A percentile compares a stretch with the other conserved stretches of the same genome.
Evolutionary conservation across 30 jellyfish, hydroid and myxozoan genomes (phyloP).

Genomic region (Turritopsis dohrnii): DNA sequence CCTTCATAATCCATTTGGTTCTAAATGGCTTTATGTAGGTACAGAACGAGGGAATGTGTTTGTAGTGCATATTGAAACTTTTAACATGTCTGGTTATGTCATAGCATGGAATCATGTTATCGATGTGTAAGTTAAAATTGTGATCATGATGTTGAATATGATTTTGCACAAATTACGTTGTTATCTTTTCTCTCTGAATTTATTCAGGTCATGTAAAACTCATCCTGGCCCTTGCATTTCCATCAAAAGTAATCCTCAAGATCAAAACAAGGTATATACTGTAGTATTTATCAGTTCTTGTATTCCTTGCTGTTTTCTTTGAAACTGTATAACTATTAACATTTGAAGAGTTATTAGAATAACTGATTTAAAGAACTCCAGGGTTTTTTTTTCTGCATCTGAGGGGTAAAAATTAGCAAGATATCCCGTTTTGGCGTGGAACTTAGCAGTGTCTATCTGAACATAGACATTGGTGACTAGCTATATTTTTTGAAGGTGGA

Average conservation of each 20-base stretch:
- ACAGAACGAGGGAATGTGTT: slow-evolving; percentile 96
- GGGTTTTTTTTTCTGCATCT: no score
- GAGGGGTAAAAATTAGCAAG: no score
- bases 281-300: no score
- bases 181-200: not conserved
- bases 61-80: slow-evolving; percentile 81
- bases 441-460: no score
- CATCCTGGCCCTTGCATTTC: slow-evolving; percentile 92
- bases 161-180: not conserved
- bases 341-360: no score
- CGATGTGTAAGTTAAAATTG: slow-evolving; percentile 65
- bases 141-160: not conserved
- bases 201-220: slow-evolving; percentile 65
- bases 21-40: slow-evolving; percentile 98
- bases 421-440: no score
- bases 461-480: no score
- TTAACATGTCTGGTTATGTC: slow-evolving; percentile 81
- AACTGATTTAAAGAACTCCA: no score
- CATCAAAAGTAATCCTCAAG: slow-evolving; percentile 82
- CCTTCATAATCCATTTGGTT: slow-evolving; percentile 69
- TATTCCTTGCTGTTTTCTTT: no score
- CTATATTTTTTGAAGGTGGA: no score
- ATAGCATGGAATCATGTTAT: slow-evolving; percentile 90
- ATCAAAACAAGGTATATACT: slow-evolving; percentile 50
- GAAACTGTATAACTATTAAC: no score